Evolutionary conservation across 2,113 vertebrate genomes (phyloP), one percentile per base, ranked within the genome.

Genomic region (Polypterus senegalus): DNA sequence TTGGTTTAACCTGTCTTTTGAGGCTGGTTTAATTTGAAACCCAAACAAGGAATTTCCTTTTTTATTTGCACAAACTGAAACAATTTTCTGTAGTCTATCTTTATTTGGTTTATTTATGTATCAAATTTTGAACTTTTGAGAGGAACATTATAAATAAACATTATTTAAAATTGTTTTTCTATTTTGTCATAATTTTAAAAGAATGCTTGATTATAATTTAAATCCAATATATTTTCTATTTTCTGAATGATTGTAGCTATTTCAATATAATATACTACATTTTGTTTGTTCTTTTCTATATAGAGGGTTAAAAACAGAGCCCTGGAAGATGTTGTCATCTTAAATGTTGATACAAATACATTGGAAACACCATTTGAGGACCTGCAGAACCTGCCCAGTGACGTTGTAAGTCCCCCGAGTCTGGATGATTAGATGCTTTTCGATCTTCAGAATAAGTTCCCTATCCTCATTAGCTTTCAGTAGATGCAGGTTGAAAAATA

Each of bases 331-430:
- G 93, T 97, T 76, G 86, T 97, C 74, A 86, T 98, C 71, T 74
- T 98, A 61, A 97, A 98, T 67, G 92, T 96, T 80, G 96, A 98
- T 74, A 93, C 89, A 69, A 98, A 98, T 80, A 88, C 89, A 65
- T 82, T 96, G 77, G 96, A 98, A 82, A 93, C 84, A 65, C 92
- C 93, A 10, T 91, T 87, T 68, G 92, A 92, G 72, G 96, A 98
- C 86, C 80, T 98, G 78, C 88, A 72, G 78, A 91, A 86, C 78
- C 85, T 98, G 10, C 96, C 96, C 7, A 76, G 86, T 75, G 96
- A 97, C 48, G 93, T 97, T 90, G 96, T 98, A 75, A 91, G 91
- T 82, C 57, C 63, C 46, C 62, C 4, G 58, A 61, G 3, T 56
- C 43, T 27, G 27, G 27, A 27, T 27, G 27, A 1, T 27, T 27